phyloP scores from a whole-genome alignment of 2,888 invertebrate species.

The Monopis laevigella region DNA sequence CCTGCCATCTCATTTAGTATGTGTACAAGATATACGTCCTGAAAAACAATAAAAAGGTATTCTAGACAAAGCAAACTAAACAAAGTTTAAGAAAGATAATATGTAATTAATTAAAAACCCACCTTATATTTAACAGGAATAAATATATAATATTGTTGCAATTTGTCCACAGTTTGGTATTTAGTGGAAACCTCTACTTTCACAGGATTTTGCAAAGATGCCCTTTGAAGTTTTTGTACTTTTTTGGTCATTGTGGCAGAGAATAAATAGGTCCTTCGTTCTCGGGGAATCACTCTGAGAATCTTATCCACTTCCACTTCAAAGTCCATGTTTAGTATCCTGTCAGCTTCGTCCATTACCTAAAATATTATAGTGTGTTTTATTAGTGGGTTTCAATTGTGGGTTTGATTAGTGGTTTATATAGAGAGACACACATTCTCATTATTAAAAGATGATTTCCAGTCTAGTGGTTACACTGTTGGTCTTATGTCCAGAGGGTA shows the following conservation, averaged over 20 bases:
- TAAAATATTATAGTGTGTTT: no score
- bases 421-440: no score
- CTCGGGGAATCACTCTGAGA: conserved; percentile 86
- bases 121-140: conserved; percentile 97
- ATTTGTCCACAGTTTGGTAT: conserved; percentile 97
- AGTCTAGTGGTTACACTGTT: no score
- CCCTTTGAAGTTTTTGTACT: conserved; percentile 91
- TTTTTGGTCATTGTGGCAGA: conserved; percentile 99
- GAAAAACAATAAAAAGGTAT: conserved; percentile 14
- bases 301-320: conserved; percentile 98
- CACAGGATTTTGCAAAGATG: conserved; percentile 92
- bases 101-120: no score
- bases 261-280: conserved; percentile 92
- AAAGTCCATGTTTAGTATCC: conserved; percentile 99
- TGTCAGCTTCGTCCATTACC: conserved; percentile 99
- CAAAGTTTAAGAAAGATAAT: no score
- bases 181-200: conserved; percentile 96
- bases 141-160: conserved; percentile 94
- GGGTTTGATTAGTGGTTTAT: no score
- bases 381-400: no score
- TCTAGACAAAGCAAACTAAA: no score
- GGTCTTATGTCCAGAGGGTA: no score
- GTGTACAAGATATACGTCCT: conserved; percentile 96
- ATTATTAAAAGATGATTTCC: no score
- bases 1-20: conserved; percentile 95